Evolutionary conservation across 2,113 vertebrate species (phyloP), one percentile per base, ranked within the genome.

Genomic region (Aix galericulata): DNA sequence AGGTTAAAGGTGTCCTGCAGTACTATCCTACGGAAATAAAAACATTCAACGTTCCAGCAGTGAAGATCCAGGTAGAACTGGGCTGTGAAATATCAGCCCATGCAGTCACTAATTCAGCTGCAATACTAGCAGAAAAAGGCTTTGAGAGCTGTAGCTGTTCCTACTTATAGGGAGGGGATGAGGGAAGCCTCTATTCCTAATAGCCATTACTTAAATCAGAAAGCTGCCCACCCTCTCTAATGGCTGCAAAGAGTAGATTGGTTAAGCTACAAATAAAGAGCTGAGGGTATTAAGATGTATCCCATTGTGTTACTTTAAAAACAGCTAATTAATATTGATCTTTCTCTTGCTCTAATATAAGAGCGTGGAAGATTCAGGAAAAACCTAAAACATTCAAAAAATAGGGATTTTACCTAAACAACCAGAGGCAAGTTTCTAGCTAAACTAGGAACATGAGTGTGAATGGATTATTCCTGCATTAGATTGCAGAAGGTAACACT

Each of bases 21-120:
- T 22, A 50, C 78, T 36, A 76, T 88, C 88, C 98, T 98, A 95
- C 0, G 25, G 83, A 87, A 93, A 96, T 4, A 86, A 31, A 62
- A 66, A 83, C 10, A 76, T 11, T 89, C 82, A 5, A 64, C 20
- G 15, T 64, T 81, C 55, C 4, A 20, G 59, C 29, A 15, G 44
- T 1, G 3, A 44, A 42, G 55, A 29, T 9, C 56, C 27, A 31
- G 31, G 34, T 2, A 36, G 46, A 88, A 29, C 32, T 8, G 5
- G 13, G 22, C 16, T 0, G 2, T 8, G 8, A 32, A 16, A 1
- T 2, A 2, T 4, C 73, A 75, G 42, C 56, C 34, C 6, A 9
- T 8, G 31, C 8, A 42, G n/a, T 26, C 25, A 5, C 20, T 34
- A 66, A 29, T 22, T 42, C 62, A 55, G 27, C 48, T 44, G 20